Evolutionary conservation across 2,113 vertebrate genomes (phyloP).

Genomic region (Cyrtonyx montezumae): DNA sequence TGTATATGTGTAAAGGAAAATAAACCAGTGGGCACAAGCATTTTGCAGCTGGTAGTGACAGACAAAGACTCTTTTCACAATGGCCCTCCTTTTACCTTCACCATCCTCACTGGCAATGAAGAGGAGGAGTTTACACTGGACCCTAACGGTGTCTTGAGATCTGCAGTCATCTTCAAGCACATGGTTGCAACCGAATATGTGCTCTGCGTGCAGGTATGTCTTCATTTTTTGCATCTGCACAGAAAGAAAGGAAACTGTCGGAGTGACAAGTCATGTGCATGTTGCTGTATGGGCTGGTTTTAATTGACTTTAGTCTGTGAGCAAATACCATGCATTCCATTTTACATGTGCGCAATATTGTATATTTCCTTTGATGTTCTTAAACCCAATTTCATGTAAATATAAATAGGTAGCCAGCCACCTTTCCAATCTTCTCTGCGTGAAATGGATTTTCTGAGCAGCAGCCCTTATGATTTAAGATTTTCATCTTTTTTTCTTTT

Average conservation of each 20-base stretch:
- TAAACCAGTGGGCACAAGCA: conserved; percentile 92
- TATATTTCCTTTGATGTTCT: conserved; percentile 26
- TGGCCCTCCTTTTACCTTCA: conserved; percentile 92
- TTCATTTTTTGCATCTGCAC: neutral
- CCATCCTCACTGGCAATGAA: conserved; percentile 91
- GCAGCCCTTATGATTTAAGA: neutral
- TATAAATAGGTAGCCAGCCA: conserved; percentile 47
- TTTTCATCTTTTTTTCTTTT: conserved; percentile 31
- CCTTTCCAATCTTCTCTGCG: conserved; percentile 29
- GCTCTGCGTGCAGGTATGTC: conserved; percentile 89
- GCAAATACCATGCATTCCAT: conserved; percentile 22
- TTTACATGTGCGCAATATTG: neutral
- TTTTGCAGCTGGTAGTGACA: conserved; percentile 92
- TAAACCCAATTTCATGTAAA: conserved; percentile 60
- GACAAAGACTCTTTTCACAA: conserved; percentile 96
- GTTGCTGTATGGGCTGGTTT: neutral
- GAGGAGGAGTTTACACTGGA: conserved; percentile 90
- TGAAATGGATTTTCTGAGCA: conserved; percentile 67
- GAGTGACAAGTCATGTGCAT: neutral
- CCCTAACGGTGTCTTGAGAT: conserved; percentile 86
- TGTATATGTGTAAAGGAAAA: conserved; percentile 87
- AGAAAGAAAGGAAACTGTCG: neutral
- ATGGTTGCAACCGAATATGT: conserved; percentile 85
- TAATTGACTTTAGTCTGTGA: neutral
- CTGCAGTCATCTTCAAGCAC: conserved; percentile 90